These are phyloP conservation scores for Griposia aprilina DNA, from an alignment of 2,888 invertebrate species.

Conservation along the genomic window DNA sequence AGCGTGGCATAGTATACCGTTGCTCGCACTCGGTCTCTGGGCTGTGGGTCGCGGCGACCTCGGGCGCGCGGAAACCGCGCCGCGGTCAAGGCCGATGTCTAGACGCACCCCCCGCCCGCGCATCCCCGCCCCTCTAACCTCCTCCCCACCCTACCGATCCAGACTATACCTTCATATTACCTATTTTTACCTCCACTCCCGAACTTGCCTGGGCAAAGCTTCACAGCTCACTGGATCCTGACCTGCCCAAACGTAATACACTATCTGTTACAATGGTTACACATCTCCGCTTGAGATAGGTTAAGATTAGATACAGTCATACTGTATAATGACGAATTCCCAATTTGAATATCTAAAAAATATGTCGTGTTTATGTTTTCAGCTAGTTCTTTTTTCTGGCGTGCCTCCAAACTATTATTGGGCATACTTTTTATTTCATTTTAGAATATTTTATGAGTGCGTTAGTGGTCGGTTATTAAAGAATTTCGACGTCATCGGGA, in stretches of 20 bases:
- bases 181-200: slow-evolving; percentile 81
- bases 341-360: slow-evolving; percentile 50
- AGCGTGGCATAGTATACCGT: slow-evolving; percentile 64
- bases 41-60: slow-evolving; percentile 86
- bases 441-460: slow-evolving; percentile 17
- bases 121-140: slow-evolving; percentile 69
- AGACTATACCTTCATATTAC: slow-evolving; percentile 72
- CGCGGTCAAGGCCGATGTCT: slow-evolving; percentile 89
- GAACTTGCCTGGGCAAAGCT: slow-evolving; percentile 82
- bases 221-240: slow-evolving; percentile 71
- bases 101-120: slow-evolving; percentile 82
- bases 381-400: slow-evolving; percentile 46
- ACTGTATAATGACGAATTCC: slow-evolving; percentile 48
- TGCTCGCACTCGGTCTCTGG: slow-evolving; percentile 84
- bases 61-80: slow-evolving; percentile 87
- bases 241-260: slow-evolving; percentile 75
- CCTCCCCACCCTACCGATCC: slow-evolving; percentile 67
- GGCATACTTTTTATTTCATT: slow-evolving; percentile 37
- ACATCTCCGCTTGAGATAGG: slow-evolving; percentile 52
- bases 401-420: slow-evolving; percentile 43
- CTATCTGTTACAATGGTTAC: slow-evolving; percentile 36
- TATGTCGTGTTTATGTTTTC: slow-evolving; percentile 52
- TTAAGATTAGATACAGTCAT: slow-evolving; percentile 57
- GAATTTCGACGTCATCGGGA: not conserved
- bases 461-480: slow-evolving; percentile 8